Evolutionary conservation across 2,113 vertebrate species (phyloP), one percentile per base, ranked within the genome.

Genomic region (Strix uralensis): DNA sequence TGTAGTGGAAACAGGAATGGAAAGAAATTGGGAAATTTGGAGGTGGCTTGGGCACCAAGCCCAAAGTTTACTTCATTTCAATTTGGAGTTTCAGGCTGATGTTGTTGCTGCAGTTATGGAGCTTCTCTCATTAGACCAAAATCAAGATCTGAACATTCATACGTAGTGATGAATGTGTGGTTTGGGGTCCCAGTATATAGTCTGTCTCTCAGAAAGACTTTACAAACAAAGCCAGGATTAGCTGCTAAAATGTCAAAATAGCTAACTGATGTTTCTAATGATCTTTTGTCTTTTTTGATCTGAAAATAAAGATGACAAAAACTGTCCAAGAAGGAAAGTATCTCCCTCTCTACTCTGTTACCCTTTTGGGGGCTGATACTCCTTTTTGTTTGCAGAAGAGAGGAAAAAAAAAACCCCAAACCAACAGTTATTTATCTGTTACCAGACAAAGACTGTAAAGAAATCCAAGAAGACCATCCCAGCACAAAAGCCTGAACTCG

Each of bases 381-480:
- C 54, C 98, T 73, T 90, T 91, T 97, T 98, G 90, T 95, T 73
- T 94, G 92, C 40, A 91, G 95, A 95, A 97, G 94, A 97, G 96
- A 38, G 47, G 55, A 30, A 25, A 7, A 72, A 72, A 98, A 93
- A 88, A 92, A 11, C 42, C 6, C 25, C 70, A 69, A 92, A 88
- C 34, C 75, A 97, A 86, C 40, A 94, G 97, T 98, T 98, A 98
- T 98, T 97, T 98, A 98, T 99, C 98, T 98, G 98, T 98, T 98
- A 98, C 84, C 87, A 97, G 97, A 99, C 98, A 99, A 99, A 99
- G 98, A 98, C 98, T 96, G 96, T 84, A 97, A 98, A 98, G 97
- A 98, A 98, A 98, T 93, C 94, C 94, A 97, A 98, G 98, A 98
- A 98, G 96, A 77, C 98, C 98, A 98, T 94, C 94, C 93, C 95